Conservation (phyloP, 2,113 vertebrate species). For the Sturnira hondurensis region DNA sequence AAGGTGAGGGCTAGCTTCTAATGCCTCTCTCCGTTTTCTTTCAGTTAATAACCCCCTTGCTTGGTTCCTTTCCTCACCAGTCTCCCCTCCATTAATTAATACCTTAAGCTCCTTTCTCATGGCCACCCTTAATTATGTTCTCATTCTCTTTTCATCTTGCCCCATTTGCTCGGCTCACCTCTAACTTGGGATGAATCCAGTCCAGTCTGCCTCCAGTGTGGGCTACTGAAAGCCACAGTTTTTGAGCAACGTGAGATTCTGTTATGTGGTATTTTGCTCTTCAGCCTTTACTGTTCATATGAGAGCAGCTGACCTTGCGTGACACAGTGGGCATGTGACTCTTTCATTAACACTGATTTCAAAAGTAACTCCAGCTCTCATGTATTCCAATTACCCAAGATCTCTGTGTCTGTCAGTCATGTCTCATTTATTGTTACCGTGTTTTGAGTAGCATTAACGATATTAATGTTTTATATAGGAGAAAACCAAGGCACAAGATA, state of each 20-base stretch:
- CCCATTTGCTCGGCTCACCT: neutral
- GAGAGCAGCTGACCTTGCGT: neutral
- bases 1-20: neutral
- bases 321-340: neutral
- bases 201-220: neutral
- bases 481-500: neutral
- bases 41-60: neutral
- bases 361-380: neutral
- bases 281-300: neutral
- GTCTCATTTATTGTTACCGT: neutral
- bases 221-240: neutral
- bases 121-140: neutral
- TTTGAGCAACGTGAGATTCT: neutral
- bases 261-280: neutral
- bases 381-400: neutral
- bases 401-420: neutral
- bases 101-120: neutral
- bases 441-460: constrained; percentile 17
- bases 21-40: neutral
- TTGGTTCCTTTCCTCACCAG: neutral
- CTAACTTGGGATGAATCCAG: neutral
- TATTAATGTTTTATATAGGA: constrained; percentile 16
- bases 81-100: neutral
- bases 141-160: neutral
- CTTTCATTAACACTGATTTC: neutral